Percentiles rank a stretch among this genome's conserved stretches.
phyloP scores from a whole-genome alignment of 1,140 invertebrate species.

The Nixonia krombeini region DNA sequence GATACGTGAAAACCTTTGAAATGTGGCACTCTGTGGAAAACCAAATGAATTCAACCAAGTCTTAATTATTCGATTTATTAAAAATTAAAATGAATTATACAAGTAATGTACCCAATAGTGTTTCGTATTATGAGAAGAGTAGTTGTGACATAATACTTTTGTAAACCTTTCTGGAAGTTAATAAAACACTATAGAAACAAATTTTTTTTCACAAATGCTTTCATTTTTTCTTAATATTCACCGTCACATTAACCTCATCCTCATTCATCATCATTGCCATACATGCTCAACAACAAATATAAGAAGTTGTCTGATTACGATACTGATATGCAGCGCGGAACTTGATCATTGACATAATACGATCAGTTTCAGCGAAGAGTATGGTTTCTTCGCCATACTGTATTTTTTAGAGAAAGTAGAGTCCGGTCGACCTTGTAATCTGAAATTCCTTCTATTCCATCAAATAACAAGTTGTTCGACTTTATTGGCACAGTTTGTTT shows the following conservation, averaged over 20 bases:
- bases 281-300: not conserved
- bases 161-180: no score
- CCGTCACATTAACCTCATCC: not conserved
- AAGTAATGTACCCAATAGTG: no score
- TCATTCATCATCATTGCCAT: not conserved
- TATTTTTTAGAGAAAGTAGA: slow-evolving; percentile 14
- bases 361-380: not conserved
- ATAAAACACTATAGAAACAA: no score
- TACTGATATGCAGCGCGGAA: slow-evolving; percentile 15
- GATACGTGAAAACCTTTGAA: slow-evolving; percentile 11
- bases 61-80: no score
- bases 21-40: not conserved
- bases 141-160: no score
- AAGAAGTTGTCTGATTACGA: not conserved
- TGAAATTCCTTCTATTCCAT: slow-evolving; percentile 1
- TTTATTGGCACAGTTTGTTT: no score
- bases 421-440: slow-evolving; percentile 15
- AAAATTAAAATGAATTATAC: no score
- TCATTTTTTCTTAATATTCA: not conserved
- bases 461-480: not conserved
- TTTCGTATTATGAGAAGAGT: no score
- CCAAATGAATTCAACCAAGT: no score
- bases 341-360: slow-evolving; percentile 4
- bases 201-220: no score
- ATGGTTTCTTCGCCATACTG: not conserved